Base-by-base conservation (phyloP, 1,140 invertebrate genomes). In the Drosophila lacertosa region DNA sequence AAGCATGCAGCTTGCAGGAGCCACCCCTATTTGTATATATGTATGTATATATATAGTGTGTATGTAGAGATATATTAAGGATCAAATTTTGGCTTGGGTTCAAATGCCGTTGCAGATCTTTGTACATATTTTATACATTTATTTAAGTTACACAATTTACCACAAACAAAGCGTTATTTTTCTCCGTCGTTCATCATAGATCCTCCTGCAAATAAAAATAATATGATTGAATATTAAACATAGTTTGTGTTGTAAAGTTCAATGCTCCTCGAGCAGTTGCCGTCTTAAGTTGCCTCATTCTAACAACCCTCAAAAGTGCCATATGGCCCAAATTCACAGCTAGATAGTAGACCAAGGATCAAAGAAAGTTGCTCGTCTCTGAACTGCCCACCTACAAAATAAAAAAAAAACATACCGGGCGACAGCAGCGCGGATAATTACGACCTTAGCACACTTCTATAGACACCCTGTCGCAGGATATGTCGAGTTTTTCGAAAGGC, bases 81-180 rank as follows among this genome's bases (percentile, higher is more conserved):
- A 29, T 29, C 26, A 7, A 47, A 33, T 48, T 77, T 55, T 59
- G 54, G 29, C 47, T 71, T 59, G 54, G 59, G 33, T 10, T 42
- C 11, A 24, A 57, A 67, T 81, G 44, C 60, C 77, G 24, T 11
- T 81, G 72, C 77, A 67, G 73, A 71, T 73, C 62, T 15, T 15
- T 53, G 6, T 29, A 24, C 15, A 35, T 39, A 48, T 48, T 4
- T 32, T 44, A 47, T 29, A 54, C 40, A 60, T 22, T 64, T 44
- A 48, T 22, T 50, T 54, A 29, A 62, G 33, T 18, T 35, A 53
- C n/a, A 57, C 54, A 18, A 65, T 70, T 90, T 90, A 90, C 89
- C 89, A 90, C 89, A 90, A 90, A 88, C 89, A 90, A 90, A 90
- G 84, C 82, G 74, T 89, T 90, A 90, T 83, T 89, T 83, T 77